phyloP scores from a whole-genome alignment of 2,113 vertebrate genomes.

The Eulacestoma nigropectus region DNA sequence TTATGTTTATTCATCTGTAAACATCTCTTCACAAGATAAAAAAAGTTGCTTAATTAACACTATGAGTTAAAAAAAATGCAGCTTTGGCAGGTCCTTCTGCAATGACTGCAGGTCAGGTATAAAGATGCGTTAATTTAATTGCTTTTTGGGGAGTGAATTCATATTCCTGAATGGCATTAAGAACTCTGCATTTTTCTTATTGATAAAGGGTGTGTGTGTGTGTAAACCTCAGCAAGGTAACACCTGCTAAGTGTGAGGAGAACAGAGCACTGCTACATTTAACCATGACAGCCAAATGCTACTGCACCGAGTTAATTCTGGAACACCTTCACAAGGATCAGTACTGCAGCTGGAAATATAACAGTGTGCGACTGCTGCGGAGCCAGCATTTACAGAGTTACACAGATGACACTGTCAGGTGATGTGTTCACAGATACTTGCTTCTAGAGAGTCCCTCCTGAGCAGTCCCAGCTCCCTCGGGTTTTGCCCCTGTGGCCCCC shows the following conservation, averaged over 20 bases:
- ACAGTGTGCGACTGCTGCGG: fast-evolving
- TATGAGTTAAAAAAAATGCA: conserved; percentile 22
- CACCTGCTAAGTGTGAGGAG: neutral
- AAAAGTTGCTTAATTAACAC: conserved; percentile 62
- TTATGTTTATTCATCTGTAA: conserved; percentile 70
- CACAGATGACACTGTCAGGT: neutral
- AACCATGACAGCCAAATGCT: neutral
- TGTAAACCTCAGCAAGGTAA: neutral
- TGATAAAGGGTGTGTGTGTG: neutral
- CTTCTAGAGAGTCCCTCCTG: neutral
- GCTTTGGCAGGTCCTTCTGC: conserved; percentile 46
- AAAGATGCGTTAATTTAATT: neutral
- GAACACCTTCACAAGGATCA: neutral
- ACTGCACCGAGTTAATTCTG: fast-evolving
- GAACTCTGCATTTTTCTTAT: neutral
- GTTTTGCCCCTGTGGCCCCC: neutral
- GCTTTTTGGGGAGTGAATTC: neutral
- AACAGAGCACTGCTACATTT: neutral
- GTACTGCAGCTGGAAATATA: neutral
- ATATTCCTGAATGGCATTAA: neutral
- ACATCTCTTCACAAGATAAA: conserved; percentile 64
- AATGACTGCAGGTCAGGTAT: neutral
- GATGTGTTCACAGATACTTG: neutral
- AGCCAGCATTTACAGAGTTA: neutral
- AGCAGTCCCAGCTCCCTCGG: neutral